Evolutionary conservation across 2,888 invertebrate genomes (phyloP), one percentile per base, ranked within the genome.

Genomic region (Melieria picta): DNA sequence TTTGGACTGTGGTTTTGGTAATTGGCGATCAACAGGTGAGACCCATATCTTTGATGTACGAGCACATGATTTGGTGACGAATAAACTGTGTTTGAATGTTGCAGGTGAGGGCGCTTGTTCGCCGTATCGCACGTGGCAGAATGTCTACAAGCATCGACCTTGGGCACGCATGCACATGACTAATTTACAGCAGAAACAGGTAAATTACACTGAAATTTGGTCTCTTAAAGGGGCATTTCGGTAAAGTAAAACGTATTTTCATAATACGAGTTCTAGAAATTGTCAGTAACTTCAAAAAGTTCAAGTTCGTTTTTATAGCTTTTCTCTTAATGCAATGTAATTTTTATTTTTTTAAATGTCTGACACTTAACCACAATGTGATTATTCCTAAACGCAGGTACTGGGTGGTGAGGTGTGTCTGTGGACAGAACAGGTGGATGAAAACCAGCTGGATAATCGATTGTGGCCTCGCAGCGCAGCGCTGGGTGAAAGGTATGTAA

Each of bases 91-190:
- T 45, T 63, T 63, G 48, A 30, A 47, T 9, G 30, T 45, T 65
- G 43, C 48, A 82, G 93, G 94, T 2, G 94, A 94, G 78, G 94
- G 94, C 1, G 94, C 95, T 79, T 96, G 95, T 84, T 93, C 94
- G 30, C 95, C 95, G 7, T 96, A 95, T 86, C 91, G 93, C 73
- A 93, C 93, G 64, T 95, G 95, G 95, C 95, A 95, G 85, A 93
- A 92, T 75, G 90, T 95, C 64, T 96, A 95, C 87, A 93, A 92
- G 84, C 95, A 95, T 85, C 89, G 93, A 76, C 95, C 94, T 0
- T 93, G 94, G 92, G 88, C 89, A 73, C 88, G 87, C 48, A 86
- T 88, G 83, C 85, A 85, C 56, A 79, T 88, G 43, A 86, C 85
- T 73, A 82, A 80, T 65, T 79, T 78, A 52, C 79, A 84, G 58